Evolutionary conservation across 1,140 invertebrate species (phyloP).

Genomic region (Papilio helenus): DNA sequence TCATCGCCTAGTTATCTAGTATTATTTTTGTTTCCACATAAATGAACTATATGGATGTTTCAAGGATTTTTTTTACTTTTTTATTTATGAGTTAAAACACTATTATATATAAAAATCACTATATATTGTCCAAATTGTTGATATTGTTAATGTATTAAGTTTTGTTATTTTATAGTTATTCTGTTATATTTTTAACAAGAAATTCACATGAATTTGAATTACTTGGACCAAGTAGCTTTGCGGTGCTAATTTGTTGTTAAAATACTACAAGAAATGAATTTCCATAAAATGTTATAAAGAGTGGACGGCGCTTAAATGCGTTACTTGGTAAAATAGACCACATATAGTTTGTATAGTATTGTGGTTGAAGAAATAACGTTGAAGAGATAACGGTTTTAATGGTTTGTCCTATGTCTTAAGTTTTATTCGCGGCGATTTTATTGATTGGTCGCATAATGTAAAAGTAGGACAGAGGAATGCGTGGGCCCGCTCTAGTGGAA

Average conservation of each 20-base stretch:
- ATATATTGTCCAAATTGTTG: not conserved
- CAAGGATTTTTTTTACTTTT: not conserved
- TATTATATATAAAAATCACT: not conserved
- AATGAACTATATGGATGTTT: not conserved
- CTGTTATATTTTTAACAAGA: not conserved
- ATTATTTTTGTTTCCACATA: not conserved
- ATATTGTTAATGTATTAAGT: slow-evolving; percentile 6
- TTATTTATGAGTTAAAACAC: not conserved
- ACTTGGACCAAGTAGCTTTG: not conserved
- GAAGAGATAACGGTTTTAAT: slow-evolving; percentile 63
- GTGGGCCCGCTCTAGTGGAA: slow-evolving; percentile 44
- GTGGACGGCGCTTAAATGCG: slow-evolving; percentile 1
- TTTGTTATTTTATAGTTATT: slow-evolving; percentile 26
- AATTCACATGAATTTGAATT: not conserved
- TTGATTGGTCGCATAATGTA: slow-evolving; percentile 76
- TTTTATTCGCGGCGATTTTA: slow-evolving; percentile 79
- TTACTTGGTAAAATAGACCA: not conserved
- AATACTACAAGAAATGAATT: not conserved
- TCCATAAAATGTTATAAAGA: not conserved
- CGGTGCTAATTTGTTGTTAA: not conserved
- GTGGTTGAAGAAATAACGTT: slow-evolving; percentile 47
- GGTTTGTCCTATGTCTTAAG: slow-evolving; percentile 74
- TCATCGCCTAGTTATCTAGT: not conserved
- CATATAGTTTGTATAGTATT: not conserved
- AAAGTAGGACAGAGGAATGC: slow-evolving; percentile 53